Conservation (phyloP, 2,888 invertebrate species). For the Xestoiulus laeticollis region DNA sequence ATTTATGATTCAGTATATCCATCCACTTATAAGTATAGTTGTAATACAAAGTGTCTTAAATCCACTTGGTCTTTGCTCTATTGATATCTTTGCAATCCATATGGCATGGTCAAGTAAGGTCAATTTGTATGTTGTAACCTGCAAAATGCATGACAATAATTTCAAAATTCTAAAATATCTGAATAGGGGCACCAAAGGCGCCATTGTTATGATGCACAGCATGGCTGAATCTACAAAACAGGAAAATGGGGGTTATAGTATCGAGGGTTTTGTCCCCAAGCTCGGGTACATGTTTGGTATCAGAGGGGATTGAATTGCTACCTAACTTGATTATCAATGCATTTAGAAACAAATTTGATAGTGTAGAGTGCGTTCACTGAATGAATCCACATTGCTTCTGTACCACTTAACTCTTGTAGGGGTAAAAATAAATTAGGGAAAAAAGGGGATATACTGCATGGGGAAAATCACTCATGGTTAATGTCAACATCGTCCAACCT, state of each 20-base stretch:
- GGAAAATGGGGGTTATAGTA: background rate
- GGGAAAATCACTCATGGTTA: constrained; percentile 42
- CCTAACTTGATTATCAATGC: constrained; percentile 53
- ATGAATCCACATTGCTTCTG: constrained; percentile 43
- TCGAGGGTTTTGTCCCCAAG: background rate
- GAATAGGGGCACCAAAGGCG: background rate
- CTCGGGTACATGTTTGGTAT: constrained; percentile 23
- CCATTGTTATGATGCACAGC: background rate
- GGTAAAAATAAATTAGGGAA: background rate
- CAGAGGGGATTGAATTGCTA: constrained; percentile 51
- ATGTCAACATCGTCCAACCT: constrained; percentile 44
- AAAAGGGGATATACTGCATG: background rate
- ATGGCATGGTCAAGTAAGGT: background rate
- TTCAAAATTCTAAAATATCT: background rate
- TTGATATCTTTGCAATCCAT: too few relatives aligned
- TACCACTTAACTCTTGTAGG: constrained; percentile 36
- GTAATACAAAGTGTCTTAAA: too few relatives aligned
- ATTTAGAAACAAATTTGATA: constrained; percentile 55
- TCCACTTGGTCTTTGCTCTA: too few relatives aligned
- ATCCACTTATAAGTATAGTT: too few relatives aligned
- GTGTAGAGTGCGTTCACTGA: constrained; percentile 39
- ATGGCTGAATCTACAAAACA: background rate
- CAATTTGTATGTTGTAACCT: background rate
- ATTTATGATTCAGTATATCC: too few relatives aligned
- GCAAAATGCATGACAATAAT: too few relatives aligned